Conservation (phyloP, 2,797 vertebrate genomes). For the Thunnus albacares region DNA sequence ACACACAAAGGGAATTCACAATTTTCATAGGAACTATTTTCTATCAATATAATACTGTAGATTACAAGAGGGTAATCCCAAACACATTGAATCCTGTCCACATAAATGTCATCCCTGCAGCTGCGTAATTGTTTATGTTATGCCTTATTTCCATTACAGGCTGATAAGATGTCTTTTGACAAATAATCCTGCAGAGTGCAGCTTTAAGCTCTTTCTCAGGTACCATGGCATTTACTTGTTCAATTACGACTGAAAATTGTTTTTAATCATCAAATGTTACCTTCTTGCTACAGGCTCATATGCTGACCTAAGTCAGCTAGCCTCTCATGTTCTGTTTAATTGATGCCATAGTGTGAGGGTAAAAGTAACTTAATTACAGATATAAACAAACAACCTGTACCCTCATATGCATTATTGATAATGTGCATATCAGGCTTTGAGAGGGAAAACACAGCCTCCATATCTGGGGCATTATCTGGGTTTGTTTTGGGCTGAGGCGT, state of each 20-base stretch:
- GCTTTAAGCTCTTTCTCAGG: conserved; percentile 37
- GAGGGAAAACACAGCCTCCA: conserved; percentile 46
- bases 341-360: conserved; percentile 37
- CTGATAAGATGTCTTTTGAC: conserved; percentile 12
- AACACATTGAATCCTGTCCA: conserved; percentile 3
- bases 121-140: conserved; percentile 16
- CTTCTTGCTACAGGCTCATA: conserved; percentile 19
- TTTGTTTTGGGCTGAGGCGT: conserved; percentile 66
- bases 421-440: conserved; percentile 28
- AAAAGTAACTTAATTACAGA: conserved; percentile 59
- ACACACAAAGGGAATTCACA: not conserved
- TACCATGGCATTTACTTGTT: conserved; percentile 38
- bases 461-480: conserved; percentile 54
- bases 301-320: conserved; percentile 38
- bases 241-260: conserved; percentile 31
- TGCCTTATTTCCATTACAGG: conserved; percentile 6
- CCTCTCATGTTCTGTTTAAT: conserved; percentile 42
- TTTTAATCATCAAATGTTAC: conserved; percentile 42
- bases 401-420: conserved; percentile 62
- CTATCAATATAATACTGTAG: not conserved
- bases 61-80: not conserved
- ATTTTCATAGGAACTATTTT: not conserved
- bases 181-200: conserved; percentile 13
- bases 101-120: conserved; percentile 16
- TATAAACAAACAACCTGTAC: conserved; percentile 64